phyloP scores from a whole-genome alignment of 2,113 vertebrate species.

The Bucco capensis region DNA sequence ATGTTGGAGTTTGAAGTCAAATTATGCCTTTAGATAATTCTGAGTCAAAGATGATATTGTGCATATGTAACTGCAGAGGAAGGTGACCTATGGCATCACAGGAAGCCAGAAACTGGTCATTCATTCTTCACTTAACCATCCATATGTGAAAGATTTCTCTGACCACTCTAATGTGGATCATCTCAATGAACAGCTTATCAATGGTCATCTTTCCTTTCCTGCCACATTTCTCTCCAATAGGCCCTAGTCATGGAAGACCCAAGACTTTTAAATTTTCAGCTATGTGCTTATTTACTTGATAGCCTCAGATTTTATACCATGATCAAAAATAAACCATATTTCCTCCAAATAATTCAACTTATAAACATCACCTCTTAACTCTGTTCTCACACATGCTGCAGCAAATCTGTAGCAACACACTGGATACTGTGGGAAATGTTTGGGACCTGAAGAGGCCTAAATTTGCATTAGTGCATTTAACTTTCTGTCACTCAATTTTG shows the following conservation, averaged over 20 bases:
- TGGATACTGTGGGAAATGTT: background rate
- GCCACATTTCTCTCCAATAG: background rate
- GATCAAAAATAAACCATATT: background rate
- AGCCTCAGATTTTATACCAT: background rate
- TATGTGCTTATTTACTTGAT: background rate
- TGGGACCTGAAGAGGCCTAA: background rate
- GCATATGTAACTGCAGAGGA: background rate
- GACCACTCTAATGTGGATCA: background rate
- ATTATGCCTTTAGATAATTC: background rate
- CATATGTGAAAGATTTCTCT: background rate
- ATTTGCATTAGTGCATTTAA: background rate
- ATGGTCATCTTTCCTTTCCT: background rate
- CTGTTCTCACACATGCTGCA: background rate
- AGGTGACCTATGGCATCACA: background rate
- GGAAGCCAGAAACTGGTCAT: background rate
- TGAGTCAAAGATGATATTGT: background rate
- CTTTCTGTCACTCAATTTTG: constrained; percentile 3
- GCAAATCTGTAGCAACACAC: background rate
- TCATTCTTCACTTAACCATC: background rate
- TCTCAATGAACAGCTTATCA: background rate
- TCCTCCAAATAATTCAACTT: background rate
- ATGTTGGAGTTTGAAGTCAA: background rate
- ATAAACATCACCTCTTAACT: background rate
- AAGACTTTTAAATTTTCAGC: background rate
- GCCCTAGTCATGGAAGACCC: rapidly evolving